Conservation (phyloP, 2,797 vertebrate species). For the Falco cherrug region DNA sequence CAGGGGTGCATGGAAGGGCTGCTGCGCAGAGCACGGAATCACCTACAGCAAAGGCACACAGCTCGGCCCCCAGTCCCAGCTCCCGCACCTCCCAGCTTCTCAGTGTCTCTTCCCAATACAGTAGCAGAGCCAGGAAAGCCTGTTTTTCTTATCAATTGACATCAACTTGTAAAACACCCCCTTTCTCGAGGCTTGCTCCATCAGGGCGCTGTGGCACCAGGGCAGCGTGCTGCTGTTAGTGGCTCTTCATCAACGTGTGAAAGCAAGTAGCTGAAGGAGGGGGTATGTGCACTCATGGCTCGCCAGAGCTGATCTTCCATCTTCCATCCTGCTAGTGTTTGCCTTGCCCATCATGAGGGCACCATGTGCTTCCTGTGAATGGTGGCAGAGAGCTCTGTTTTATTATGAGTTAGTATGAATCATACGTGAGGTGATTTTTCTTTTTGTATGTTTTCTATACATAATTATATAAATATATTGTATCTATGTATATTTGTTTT, state of each 20-base stretch:
- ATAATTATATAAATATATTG: no score
- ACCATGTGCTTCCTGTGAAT: neutral
- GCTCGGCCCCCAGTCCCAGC: neutral
- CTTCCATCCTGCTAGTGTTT: neutral
- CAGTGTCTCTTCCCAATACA: neutral
- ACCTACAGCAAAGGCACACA: neutral
- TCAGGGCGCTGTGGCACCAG: neutral
- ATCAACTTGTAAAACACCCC: neutral
- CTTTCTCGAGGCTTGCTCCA: neutral
- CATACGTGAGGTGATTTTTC: neutral
- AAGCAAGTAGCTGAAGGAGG: neutral
- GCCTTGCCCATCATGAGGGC: neutral
- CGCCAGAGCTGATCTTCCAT: neutral
- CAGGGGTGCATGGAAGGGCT: neutral
- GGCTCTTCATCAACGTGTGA: neutral
- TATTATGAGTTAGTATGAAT: neutral
- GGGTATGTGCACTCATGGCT: neutral
- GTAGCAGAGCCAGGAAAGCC: neutral
- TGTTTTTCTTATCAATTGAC: neutral
- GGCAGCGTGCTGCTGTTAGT: neutral
- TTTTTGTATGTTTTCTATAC: neutral
- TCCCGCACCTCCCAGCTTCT: fast-evolving
- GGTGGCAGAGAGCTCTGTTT: neutral
- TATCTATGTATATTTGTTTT: neutral
- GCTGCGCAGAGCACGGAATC: fast-evolving